phyloP scores from a whole-genome alignment of 2,888 invertebrate species.

The Drosophila kuntzei region DNA sequence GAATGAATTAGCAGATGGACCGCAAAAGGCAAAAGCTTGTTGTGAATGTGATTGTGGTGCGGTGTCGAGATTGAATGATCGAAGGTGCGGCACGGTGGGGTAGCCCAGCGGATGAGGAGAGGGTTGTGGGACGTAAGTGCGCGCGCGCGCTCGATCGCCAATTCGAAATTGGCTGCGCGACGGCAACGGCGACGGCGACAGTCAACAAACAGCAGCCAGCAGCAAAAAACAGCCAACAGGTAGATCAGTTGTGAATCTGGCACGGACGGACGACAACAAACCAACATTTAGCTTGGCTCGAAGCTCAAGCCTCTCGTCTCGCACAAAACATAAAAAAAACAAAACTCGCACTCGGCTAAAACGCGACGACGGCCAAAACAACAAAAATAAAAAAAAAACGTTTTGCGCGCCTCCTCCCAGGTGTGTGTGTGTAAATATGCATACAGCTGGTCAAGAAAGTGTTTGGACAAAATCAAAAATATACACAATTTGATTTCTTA shows the following conservation, averaged over 20 bases:
- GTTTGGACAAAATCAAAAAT: too few relatives aligned
- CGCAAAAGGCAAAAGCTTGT: constrained; percentile 65
- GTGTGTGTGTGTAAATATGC: constrained; percentile 27
- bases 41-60: constrained; percentile 36
- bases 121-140: constrained; percentile 9
- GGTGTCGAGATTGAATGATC: constrained; percentile 38
- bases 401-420: constrained; percentile 58
- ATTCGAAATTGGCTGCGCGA: constrained; percentile 61
- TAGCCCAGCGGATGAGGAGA: too few relatives aligned
- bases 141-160: constrained; percentile 65
- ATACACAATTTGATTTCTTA: too few relatives aligned
- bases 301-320: constrained; percentile 43
- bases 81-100: not conserved
- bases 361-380: constrained; percentile 32
- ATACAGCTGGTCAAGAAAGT: constrained; percentile 1
- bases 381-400: constrained; percentile 21
- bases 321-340: constrained; percentile 25
- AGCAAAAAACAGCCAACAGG: constrained; percentile 72
- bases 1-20: constrained; percentile 75
- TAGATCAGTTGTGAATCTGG: constrained; percentile 86
- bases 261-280: constrained; percentile 82
- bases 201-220: constrained; percentile 41
- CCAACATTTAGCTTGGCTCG: constrained; percentile 71
- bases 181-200: constrained; percentile 42
- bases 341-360: constrained; percentile 27